Conservation (phyloP, 1,140 invertebrate species). For the Lordiphosa stackelbergi region DNA sequence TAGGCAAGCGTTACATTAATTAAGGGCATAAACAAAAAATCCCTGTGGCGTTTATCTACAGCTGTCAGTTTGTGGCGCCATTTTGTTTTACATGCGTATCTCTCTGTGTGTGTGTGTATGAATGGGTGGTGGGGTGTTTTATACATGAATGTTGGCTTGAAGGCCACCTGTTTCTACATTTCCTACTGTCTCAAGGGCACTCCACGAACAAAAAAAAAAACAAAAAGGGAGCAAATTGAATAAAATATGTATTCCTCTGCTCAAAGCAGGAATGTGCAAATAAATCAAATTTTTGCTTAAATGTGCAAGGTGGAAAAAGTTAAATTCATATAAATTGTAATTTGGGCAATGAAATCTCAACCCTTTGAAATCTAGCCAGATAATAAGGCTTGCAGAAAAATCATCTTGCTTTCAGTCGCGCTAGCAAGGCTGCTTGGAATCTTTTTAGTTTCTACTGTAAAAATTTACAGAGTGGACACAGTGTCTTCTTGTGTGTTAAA, state of each 20-base stretch:
- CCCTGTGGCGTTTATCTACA: conserved; percentile 51
- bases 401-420: too few species aligned
- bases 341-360: too few species aligned
- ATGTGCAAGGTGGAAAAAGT: too few species aligned
- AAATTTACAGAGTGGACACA: too few species aligned
- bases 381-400: too few species aligned
- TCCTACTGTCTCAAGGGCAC: conserved; percentile 17
- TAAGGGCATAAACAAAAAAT: conserved; percentile 37
- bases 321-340: too few species aligned
- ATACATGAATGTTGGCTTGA: neutral
- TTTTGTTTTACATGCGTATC: conserved; percentile 17
- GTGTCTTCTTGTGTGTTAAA: too few species aligned
- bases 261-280: too few species aligned
- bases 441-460: too few species aligned
- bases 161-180: conserved; percentile 42
- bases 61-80: conserved; percentile 53
- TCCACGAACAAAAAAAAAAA: conserved; percentile 6
- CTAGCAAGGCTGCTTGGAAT: too few species aligned
- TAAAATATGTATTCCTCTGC: neutral
- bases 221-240: neutral
- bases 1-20: conserved; percentile 57
- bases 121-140: neutral
- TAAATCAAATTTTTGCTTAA: too few species aligned
- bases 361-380: too few species aligned
- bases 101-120: conserved; percentile 7